Base-by-base conservation (phyloP, 2,888 invertebrate species). In the Acronicta psi region DNA sequence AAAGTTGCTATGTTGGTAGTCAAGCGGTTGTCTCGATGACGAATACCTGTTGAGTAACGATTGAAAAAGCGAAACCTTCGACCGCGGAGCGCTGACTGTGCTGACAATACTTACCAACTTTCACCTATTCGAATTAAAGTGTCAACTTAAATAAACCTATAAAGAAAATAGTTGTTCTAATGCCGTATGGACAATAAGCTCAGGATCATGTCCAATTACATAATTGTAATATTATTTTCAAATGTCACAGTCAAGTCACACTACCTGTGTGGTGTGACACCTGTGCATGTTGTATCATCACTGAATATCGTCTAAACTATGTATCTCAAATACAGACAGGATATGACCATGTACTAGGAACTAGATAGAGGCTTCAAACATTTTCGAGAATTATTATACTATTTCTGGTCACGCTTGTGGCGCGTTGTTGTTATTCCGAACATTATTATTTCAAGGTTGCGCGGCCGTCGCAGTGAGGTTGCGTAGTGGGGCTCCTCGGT, bases 401-500 rank as follows among this genome's bases (percentile, higher is more conserved):
- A 92, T 92, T 91, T 93, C 91, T 93, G 93, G 93, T 93, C 93
- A 92, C 91, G 93, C 91, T 93, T 91, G 90, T 89, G 89, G 91
- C 92, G 91, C 93, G 92, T 91, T 93, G 93, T 93, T 91, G 90
- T 90, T 94, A 93, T 94, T 92, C 93, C 88, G 91, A 91, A 92
- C 94, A 94, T 94, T 94, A 93, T 93, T 93, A 93, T 94, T 94
- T 94, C 94, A 94, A 94, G 94, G 94, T 94, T 93, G 93, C 88
- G 87, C 89, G 91, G 91, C 90, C 92, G 93, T 89, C 93, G 92
- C 93, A 89, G 89, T 91, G 91, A 92, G 90, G 91, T 93, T 93
- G 92, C 92, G 92, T 90, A 91, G 93, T 92, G 93, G 92, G 93
- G 92, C 93, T 93, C 93, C 91, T 90, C 93, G 91, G 89, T 90